These are phyloP conservation scores for Eupelmus urozonus DNA, from an alignment of 2,888 invertebrate genomes.

Conservation along the genomic window DNA sequence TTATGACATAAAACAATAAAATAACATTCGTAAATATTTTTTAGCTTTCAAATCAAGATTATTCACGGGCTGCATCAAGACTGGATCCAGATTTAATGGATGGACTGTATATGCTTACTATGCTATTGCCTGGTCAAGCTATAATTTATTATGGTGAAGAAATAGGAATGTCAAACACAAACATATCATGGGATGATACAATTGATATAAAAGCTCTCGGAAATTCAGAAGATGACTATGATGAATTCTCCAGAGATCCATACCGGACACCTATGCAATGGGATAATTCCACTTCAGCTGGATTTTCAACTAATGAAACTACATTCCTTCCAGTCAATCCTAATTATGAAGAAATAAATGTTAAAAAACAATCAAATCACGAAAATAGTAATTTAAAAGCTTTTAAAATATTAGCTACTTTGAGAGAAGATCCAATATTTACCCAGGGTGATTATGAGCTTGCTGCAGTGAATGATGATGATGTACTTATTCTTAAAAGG, in stretches of 20 bases:
- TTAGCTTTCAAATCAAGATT: slow-evolving; percentile 71
- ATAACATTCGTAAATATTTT: too few relatives aligned
- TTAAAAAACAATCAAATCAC: slow-evolving; percentile 61
- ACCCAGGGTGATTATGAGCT: slow-evolving; percentile 66
- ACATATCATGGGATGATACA: slow-evolving; percentile 66
- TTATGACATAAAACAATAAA: neutral
- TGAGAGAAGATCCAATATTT: slow-evolving; percentile 67
- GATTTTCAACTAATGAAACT: slow-evolving; percentile 65
- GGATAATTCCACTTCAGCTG: slow-evolving; percentile 67
- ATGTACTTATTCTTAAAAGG: slow-evolving; percentile 68
- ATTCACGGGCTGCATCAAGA: slow-evolving; percentile 67
- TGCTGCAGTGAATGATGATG: slow-evolving; percentile 64
- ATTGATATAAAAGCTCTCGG: slow-evolving; percentile 62
- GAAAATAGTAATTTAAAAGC: slow-evolving; percentile 64
- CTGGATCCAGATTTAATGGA: slow-evolving; percentile 71
- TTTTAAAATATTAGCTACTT: slow-evolving; percentile 63
- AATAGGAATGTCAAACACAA: slow-evolving; percentile 67
- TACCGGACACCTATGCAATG: slow-evolving; percentile 75
- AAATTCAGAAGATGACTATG: slow-evolving; percentile 56
- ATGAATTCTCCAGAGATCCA: slow-evolving; percentile 66
- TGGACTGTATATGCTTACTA: slow-evolving; percentile 78
- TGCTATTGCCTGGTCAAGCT: slow-evolving; percentile 80
- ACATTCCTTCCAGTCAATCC: slow-evolving; percentile 67
- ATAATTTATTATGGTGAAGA: slow-evolving; percentile 78
- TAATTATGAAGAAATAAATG: slow-evolving; percentile 65